Base-by-base conservation (phyloP, 2,888 invertebrate species). In the Coenonympha arcania region DNA sequence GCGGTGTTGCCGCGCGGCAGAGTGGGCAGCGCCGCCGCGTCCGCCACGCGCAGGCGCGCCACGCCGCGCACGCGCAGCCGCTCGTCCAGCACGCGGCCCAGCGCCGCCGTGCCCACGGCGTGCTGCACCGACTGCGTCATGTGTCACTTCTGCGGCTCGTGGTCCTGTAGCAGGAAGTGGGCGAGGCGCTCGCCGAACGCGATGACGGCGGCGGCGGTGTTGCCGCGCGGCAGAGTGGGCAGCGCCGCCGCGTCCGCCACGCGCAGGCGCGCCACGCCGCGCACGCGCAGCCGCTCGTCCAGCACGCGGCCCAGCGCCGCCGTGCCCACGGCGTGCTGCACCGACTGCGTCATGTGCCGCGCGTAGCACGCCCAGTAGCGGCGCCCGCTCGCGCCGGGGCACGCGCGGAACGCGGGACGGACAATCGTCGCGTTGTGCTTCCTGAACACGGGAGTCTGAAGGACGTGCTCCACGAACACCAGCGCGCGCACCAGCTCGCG, bases 281-380 rank as follows among this genome's bases (percentile, higher is more conserved):
- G 62, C 60, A 81, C 80, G 8, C 71, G 65, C 50, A 80, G 59
- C 15, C 57, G 51, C 30, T 34, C 58, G 56, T 77, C 78, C 52
- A 78, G 41, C 56, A 74, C 80, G n/a, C 44, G 16, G 2, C 71
- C 73, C 47, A 79, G 51, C 37, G 68, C 62, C 30, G 66, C 62
- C 44, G 78, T 71, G 37, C 81, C 80, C 49, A 61, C 66, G 24
- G 78, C 64, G 58, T 80, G 80, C 58, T 60, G 71, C 47, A 65
- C 53, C 1, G 61, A 52, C 39, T 60, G 61, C 48, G 79, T 76
- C 73, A 79, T 62, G 55, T 77, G 73, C 8, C 73, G 66, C 42
- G 52, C 62, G 62, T 76, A 79, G 56, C 81, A 80, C n/a, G 53
- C 54, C 76, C 76, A 78, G 63, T 79, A 80, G 0, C 51, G 49